Percentiles rank a stretch among this genome's conserved stretches.
phyloP scores from a whole-genome alignment of 2,888 invertebrate species.

The Drosophila recens region DNA sequence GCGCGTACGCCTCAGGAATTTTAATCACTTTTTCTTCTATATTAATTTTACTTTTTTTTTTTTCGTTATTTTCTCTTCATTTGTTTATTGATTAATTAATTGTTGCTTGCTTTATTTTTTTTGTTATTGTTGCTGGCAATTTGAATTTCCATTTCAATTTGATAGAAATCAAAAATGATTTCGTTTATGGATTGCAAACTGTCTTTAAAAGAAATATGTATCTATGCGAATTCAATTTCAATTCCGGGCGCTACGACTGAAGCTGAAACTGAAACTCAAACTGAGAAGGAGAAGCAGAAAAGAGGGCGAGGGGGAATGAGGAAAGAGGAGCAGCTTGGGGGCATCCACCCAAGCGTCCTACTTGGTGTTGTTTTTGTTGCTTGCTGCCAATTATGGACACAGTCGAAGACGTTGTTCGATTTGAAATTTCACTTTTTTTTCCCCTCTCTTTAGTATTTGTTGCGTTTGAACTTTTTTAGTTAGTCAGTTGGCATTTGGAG shows the following conservation, averaged over 20 bases:
- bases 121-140: constrained; percentile 34
- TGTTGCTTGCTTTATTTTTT: constrained; percentile 32
- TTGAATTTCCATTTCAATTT: constrained; percentile 67
- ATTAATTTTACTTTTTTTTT: constrained; percentile 22
- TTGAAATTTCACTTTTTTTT: constrained; percentile 62
- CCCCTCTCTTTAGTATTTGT: constrained; percentile 11
- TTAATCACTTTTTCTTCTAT: constrained; percentile 44
- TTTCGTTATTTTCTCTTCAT: constrained; percentile 19
- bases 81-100: constrained; percentile 52
- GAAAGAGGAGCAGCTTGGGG: constrained; percentile 13
- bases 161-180: constrained; percentile 39
- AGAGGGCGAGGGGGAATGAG: background rate
- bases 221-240: constrained; percentile 38
- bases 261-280: constrained; percentile 9
- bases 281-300: background rate
- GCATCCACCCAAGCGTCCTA: constrained; percentile 70
- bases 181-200: constrained; percentile 38
- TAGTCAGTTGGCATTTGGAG: constrained; percentile 42
- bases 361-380: constrained; percentile 38
- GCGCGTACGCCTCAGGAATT: constrained; percentile 59
- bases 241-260: constrained; percentile 35
- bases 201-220: constrained; percentile 26
- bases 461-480: constrained; percentile 49
- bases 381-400: constrained; percentile 65
- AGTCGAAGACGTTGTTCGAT: constrained; percentile 40